A percentile compares a stretch with the other conserved stretches of the same genome.
Conservation (phyloP, 2,113 vertebrate genomes). For the cattle (Bos taurus) region ARS-UCD2.0 NC_037339.1:60828001-60828500, state of each 20-base stretch:
- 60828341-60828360: neutral
- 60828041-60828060: neutral
- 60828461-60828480: neutral
- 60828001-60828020: neutral
- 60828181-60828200: neutral
- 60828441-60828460: neutral
- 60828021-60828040: neutral
- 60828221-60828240: neutral
- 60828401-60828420: neutral
- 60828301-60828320: neutral
- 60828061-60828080: neutral
- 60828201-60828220: neutral
- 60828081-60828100: neutral
- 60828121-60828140: neutral
- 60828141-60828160: neutral
- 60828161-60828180: neutral
- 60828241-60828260: neutral
- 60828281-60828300: neutral
- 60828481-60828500: neutral
- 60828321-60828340: neutral
- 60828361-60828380: neutral
- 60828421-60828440: neutral
- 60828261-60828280: neutral
- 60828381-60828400: neutral
- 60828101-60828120: neutral